A percentile compares a stretch with the other conserved stretches of the same genome.
phyloP scores from a whole-genome alignment of 2,888 invertebrate genomes.

The Eupithecia dodoneata region DNA sequence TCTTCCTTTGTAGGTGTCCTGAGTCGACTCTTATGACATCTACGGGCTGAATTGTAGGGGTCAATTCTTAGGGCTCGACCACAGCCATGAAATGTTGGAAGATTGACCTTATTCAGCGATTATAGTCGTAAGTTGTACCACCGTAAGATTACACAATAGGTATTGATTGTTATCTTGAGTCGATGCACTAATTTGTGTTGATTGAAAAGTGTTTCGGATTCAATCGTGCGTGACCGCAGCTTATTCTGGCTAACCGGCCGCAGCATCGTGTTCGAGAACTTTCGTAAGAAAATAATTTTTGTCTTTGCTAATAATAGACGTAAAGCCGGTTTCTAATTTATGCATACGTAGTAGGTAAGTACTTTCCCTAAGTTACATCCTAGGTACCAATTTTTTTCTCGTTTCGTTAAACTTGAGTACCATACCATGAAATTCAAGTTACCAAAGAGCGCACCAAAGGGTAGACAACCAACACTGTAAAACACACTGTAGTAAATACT shows the following conservation, averaged over 20 bases:
- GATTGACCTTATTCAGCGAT: not conserved
- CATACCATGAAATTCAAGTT: too few relatives aligned
- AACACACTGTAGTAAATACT: too few relatives aligned
- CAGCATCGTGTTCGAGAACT: not conserved
- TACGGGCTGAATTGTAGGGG: too few relatives aligned
- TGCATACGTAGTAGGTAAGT: not conserved
- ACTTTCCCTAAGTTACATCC: not conserved
- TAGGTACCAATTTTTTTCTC: too few relatives aligned
- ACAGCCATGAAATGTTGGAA: not conserved
- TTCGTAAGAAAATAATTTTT: not conserved
- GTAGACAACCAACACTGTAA: too few relatives aligned
- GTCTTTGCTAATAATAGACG: not conserved
- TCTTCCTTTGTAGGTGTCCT: too few relatives aligned
- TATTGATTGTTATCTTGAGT: slow-evolving; percentile 44
- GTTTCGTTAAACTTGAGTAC: too few relatives aligned
- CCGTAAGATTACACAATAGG: slow-evolving; percentile 9
- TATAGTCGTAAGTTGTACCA: not conserved
- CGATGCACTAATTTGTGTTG: slow-evolving; percentile 47
- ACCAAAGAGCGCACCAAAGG: too few relatives aligned
- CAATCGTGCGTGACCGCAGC: slow-evolving; percentile 42
- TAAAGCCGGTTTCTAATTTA: not conserved
- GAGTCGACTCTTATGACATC: not conserved
- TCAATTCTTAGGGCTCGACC: not conserved
- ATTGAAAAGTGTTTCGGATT: slow-evolving; percentile 41
- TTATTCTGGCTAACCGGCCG: slow-evolving; percentile 30